Percentiles rank a stretch among this genome's conserved stretches.
Evolutionary conservation across 2,113 vertebrate genomes (phyloP).

Genomic region (Leptobrachium ailaonicum): DNA sequence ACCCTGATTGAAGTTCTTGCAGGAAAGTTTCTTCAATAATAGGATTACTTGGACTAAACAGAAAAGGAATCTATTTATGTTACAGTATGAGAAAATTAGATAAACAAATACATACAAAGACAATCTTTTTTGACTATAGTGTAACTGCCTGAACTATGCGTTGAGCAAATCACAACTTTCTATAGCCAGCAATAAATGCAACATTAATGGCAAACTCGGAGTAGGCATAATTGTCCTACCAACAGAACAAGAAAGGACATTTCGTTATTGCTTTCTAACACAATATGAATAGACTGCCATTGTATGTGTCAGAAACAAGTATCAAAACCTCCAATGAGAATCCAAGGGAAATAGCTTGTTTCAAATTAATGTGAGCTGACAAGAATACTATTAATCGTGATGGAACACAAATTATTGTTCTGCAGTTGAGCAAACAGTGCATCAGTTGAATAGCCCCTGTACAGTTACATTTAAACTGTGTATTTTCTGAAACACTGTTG

Average conservation of each 20-base stretch:
- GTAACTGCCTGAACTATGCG: no score
- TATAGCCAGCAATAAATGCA: background rate
- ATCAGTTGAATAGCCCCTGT: background rate
- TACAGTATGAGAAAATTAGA: background rate
- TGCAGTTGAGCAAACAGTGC: background rate
- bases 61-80: background rate
- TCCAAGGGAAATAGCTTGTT: background rate
- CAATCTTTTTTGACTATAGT: no score
- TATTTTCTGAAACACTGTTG: no score
- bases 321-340: background rate
- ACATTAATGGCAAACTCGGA: background rate
- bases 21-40: background rate
- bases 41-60: no score
- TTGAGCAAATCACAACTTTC: no score
- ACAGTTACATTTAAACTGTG: slow-evolving; percentile 1
- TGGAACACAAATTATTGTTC: background rate
- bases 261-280: slow-evolving; percentile 1
- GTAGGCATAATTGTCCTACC: background rate
- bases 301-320: background rate
- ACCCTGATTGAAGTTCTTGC: no score
- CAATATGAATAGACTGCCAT: background rate
- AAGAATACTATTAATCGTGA: background rate
- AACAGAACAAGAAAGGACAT: slow-evolving; percentile 1
- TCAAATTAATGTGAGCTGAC: slow-evolving; percentile 7
- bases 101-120: no score